Percentiles rank a stretch among this genome's conserved stretches.
phyloP scores from a whole-genome alignment of 1,140 invertebrate species.

The Heterodera schachtii region DNA sequence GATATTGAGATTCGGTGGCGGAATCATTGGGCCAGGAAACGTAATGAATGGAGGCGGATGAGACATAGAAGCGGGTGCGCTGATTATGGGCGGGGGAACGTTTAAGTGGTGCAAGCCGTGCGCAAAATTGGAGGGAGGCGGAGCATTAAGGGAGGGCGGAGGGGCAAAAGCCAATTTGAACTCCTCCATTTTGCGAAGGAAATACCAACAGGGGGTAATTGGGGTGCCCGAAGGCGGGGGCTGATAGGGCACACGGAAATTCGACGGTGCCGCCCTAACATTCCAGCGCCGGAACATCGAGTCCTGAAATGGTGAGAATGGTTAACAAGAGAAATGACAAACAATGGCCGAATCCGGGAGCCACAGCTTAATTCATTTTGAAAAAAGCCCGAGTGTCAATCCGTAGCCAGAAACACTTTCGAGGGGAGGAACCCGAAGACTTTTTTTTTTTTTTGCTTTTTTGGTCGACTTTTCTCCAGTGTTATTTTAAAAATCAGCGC shows the following conservation, averaged over 20 bases:
- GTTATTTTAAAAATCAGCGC: no score
- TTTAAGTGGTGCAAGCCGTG: conserved; percentile 12
- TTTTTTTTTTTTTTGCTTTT: no score
- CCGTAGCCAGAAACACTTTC: no score
- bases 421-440: no score
- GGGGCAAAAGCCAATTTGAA: conserved; percentile 34
- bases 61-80: neutral
- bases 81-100: conserved; percentile 23
- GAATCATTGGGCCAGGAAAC: conserved; percentile 19
- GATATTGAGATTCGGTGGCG: conserved; percentile 35
- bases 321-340: neutral
- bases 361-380: no score
- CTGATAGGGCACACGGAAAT: conserved; percentile 40
- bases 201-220: conserved; percentile 34
- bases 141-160: conserved; percentile 14
- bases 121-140: conserved; percentile 18
- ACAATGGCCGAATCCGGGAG: no score
- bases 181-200: conserved; percentile 35
- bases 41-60: conserved; percentile 16
- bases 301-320: conserved; percentile 24
- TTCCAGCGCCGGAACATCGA: conserved; percentile 43
- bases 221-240: conserved; percentile 30
- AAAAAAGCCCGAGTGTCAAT: no score
- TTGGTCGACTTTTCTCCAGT: no score
- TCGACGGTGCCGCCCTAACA: conserved; percentile 39